Evolutionary conservation across 2,113 vertebrate genomes (phyloP).

Genomic region (Bos taurus): ARS-UCD2.0 NC_037346.1:33742001-33742500

Average conservation of each 20-base stretch:
- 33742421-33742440: not conserved
- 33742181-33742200: not conserved
- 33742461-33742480: constrained; percentile 16
- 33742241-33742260: not conserved
- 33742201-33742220: not conserved
- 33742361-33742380: not conserved
- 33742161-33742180: not conserved
- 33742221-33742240: not conserved
- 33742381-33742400: not conserved
- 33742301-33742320: not conserved
- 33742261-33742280: constrained; percentile 27
- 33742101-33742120: not conserved
- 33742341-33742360: not conserved
- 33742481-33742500: not conserved
- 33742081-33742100: not conserved
- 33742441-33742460: not conserved
- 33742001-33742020: not conserved
- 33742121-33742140: not conserved
- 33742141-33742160: not conserved
- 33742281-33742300: not conserved
- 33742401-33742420: not conserved
- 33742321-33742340: not conserved
- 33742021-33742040: not conserved
- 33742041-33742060: not conserved
- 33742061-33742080: not conserved